Conservation (phyloP, 2,113 vertebrate species). For the Oophaga pumilio region DNA sequence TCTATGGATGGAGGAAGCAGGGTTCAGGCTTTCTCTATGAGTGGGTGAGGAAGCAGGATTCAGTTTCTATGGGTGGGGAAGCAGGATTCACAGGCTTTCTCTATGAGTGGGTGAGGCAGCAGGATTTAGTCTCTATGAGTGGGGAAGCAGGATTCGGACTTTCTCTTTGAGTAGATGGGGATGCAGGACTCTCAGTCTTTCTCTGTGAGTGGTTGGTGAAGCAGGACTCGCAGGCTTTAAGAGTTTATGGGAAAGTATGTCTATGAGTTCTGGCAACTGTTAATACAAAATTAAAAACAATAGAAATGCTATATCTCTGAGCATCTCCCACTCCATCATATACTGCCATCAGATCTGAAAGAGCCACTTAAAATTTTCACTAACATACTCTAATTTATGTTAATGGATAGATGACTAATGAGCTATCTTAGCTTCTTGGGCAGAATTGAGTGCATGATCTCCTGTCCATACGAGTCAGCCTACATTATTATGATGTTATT, state of each 20-base stretch:
- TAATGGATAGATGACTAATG: background rate
- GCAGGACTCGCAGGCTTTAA: background rate
- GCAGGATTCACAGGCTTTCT: too few relatives aligned
- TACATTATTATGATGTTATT: constrained; percentile 8
- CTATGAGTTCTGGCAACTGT: background rate
- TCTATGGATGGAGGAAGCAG: too few relatives aligned
- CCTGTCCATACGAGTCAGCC: background rate
- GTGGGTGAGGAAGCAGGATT: too few relatives aligned
- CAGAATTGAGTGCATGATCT: background rate
- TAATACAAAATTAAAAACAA: background rate
- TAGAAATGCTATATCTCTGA: background rate
- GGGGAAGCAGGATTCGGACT: too few relatives aligned
- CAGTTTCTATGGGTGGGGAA: too few relatives aligned
- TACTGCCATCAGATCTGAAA: background rate
- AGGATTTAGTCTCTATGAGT: too few relatives aligned
- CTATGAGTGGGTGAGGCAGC: too few relatives aligned
- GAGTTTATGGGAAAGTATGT: background rate
- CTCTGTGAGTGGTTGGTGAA: background rate
- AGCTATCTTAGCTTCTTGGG: background rate
- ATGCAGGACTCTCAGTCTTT: background rate
- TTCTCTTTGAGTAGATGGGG: background rate
- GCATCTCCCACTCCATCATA: background rate
- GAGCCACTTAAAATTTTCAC: background rate
- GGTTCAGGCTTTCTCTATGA: too few relatives aligned
- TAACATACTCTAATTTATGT: background rate